Conservation (phyloP, 2,888 invertebrate genomes). For the Anagyrus pseudococci region DNA sequence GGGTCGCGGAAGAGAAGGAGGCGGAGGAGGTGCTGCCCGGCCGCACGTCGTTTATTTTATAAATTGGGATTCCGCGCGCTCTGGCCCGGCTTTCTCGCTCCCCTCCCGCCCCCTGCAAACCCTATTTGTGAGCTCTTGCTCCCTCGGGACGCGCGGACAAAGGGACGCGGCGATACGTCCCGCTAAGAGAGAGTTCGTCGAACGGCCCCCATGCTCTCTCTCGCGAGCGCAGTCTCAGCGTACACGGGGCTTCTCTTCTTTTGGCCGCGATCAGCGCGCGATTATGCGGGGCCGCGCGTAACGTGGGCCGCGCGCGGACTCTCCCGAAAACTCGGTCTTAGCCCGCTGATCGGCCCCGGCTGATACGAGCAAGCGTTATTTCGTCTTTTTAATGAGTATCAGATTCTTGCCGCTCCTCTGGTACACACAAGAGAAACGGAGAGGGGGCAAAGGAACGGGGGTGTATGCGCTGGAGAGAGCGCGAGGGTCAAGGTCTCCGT, state of each 20-base stretch:
- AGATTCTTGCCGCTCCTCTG: constrained; percentile 24
- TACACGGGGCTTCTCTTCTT: neutral
- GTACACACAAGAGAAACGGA: too few species aligned
- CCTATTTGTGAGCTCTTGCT: constrained; percentile 35
- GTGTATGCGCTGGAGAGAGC: too few species aligned
- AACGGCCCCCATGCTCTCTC: neutral
- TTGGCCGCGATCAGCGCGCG: constrained; percentile 21
- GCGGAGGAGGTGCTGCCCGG: constrained; percentile 18
- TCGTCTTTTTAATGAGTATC: constrained; percentile 38
- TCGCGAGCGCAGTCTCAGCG: neutral
- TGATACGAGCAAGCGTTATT: constrained; percentile 34
- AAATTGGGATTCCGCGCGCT: constrained; percentile 46
- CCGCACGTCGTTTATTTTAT: constrained; percentile 49
- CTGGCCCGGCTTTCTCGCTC: constrained; percentile 15
- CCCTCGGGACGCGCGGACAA: constrained; percentile 40
- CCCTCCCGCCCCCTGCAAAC: constrained; percentile 21
- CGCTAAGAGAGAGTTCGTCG: constrained; percentile 30
- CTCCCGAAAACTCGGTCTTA: constrained; percentile 5
- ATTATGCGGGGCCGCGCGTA: constrained; percentile 16
- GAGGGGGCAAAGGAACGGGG: too few species aligned
- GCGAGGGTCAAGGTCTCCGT: too few species aligned
- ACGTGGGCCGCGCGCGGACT: neutral
- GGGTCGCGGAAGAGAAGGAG: constrained; percentile 2
- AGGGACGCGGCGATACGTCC: constrained; percentile 29
- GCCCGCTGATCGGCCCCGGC: constrained; percentile 18